Evolutionary conservation across 2,113 vertebrate genomes (phyloP).

Genomic region (Microtus oregoni): DNA sequence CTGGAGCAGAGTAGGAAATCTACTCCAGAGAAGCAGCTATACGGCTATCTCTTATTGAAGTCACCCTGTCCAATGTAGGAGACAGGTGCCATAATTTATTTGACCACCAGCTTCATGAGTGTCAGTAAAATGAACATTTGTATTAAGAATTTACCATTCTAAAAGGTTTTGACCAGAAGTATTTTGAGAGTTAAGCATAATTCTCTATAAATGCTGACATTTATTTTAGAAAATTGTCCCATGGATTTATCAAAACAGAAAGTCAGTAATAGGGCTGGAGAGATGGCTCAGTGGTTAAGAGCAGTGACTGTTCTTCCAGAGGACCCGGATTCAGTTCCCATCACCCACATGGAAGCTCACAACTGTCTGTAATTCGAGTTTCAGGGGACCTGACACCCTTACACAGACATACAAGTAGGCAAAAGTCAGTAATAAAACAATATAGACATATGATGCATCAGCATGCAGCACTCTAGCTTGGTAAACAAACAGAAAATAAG

Average conservation of each 20-base stretch:
- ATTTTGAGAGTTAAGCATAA: background rate
- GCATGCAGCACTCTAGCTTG: background rate
- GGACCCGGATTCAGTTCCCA: too few species aligned
- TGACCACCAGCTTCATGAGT: background rate
- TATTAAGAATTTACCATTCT: background rate
- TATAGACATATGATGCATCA: background rate
- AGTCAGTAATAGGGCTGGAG: background rate
- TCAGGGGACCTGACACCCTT: too few species aligned
- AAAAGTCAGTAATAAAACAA: background rate
- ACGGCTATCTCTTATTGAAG: background rate
- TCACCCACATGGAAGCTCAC: too few species aligned
- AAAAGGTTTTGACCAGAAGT: background rate
- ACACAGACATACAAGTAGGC: too few species aligned
- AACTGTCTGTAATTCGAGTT: too few species aligned
- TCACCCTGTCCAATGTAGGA: background rate
- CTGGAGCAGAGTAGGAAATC: background rate
- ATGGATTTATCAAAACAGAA: background rate
- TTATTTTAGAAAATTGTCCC: constrained; percentile 1
- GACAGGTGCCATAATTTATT: background rate
- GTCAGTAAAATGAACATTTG: background rate
- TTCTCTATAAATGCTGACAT: background rate
- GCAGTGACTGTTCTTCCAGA: too few species aligned
- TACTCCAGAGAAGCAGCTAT: too few species aligned
- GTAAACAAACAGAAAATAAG: constrained; percentile 1
- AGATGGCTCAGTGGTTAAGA: too few species aligned